Evolutionary conservation across 2,888 invertebrate species (phyloP).

Genomic region (Acanthococcus lagerstroemiae): DNA sequence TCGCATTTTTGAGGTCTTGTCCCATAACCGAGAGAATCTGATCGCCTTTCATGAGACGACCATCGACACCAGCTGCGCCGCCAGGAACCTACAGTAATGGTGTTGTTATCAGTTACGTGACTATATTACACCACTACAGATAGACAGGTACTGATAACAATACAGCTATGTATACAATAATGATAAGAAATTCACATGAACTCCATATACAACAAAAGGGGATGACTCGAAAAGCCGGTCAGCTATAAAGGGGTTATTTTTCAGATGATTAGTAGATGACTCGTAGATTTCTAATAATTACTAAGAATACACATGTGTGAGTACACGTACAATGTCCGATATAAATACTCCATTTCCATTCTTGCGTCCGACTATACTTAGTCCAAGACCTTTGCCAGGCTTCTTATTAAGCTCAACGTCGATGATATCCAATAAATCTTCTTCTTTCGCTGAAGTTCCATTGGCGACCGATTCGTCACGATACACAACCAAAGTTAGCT

Average conservation of each 20-base stretch:
- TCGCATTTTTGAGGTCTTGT: slow-evolving; percentile 63
- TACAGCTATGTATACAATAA: too few relatives aligned
- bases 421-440: slow-evolving; percentile 57
- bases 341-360: slow-evolving; percentile 77
- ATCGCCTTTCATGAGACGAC: slow-evolving; percentile 84
- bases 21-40: slow-evolving; percentile 80
- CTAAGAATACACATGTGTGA: too few relatives aligned
- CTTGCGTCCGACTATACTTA: slow-evolving; percentile 72
- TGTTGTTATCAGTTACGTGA: background rate
- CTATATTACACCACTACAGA: background rate
- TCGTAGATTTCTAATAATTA: too few relatives aligned
- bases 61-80: slow-evolving; percentile 77
- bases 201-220: too few relatives aligned
- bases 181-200: too few relatives aligned
- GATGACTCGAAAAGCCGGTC: too few relatives aligned
- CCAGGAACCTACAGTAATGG: slow-evolving; percentile 60
- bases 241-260: background rate
- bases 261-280: background rate
- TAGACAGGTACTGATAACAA: too few relatives aligned
- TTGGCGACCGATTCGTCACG: slow-evolving; percentile 47
- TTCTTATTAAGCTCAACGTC: slow-evolving; percentile 80
- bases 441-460: slow-evolving; percentile 49
- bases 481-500: slow-evolving; percentile 76
- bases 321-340: slow-evolving; percentile 79
- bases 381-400: slow-evolving; percentile 75